Evolutionary conservation across 2,797 vertebrate species (phyloP), one percentile per base, ranked within the genome.

Genomic region (Phoxinus dragarum): DNA sequence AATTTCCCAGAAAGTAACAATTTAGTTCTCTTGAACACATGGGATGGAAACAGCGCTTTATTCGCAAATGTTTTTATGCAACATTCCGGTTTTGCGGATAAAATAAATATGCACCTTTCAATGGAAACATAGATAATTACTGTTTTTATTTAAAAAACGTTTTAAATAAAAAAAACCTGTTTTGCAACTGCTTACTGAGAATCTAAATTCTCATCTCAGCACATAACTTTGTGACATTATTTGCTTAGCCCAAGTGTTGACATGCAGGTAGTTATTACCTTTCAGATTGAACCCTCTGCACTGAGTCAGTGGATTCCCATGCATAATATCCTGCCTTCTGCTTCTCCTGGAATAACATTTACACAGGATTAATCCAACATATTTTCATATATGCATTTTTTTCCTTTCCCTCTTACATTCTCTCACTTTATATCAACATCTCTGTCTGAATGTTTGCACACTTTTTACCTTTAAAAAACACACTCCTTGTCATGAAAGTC

Each of bases 241-340:
- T 80, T 67, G 61, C 42, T 47, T 68, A 80, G 44, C 6, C 42
- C 31, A 6, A 38, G 61, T 67, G 64, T 67, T 67, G 42, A 80
- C 8, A 17, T 61, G 21, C 67, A 47, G 17, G 44, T 34, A 56
- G 47, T 69, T 47, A 67, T 83, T 96, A 99, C 98, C 98, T 97
- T 99, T 99, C 17, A 99, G 95, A 90, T 99, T 99, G 95, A 99
- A 99, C 88, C 98, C 98, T 93, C 97, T 93, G 91, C 98, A 99
- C 67, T 99, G 98, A 69, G 98, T 99, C 91, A 99, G 93, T 80
- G 98, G 98, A 90, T 99, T 99, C 89, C 98, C 98, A 82, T 99
- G 96, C 92, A 97, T 97, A 79, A 99, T 94, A 0, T 99, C 98
- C 94, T 99, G 98, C 92, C 98, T 96, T 84, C 98, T 96, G 94